Evolutionary conservation across 2,888 invertebrate species (phyloP).

Genomic region (Cephus sareptanus): DNA sequence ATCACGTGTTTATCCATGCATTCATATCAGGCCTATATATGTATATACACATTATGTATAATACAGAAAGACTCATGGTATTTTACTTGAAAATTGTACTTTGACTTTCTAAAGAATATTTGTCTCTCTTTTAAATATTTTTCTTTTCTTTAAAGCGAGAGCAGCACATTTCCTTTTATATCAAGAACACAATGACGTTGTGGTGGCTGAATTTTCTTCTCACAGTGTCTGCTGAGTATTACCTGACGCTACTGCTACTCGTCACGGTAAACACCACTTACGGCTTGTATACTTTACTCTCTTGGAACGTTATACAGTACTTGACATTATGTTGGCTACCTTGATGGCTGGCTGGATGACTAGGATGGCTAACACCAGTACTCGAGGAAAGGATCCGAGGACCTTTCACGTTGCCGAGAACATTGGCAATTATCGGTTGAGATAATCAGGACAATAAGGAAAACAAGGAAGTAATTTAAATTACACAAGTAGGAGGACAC

Average conservation of each 20-base stretch:
- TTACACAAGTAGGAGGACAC: too few relatives aligned
- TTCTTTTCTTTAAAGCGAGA: neutral
- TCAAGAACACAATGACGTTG: constrained; percentile 20
- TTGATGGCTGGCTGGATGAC: neutral
- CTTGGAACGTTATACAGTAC: neutral
- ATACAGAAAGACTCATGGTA: neutral
- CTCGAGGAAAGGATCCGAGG: neutral
- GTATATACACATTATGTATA: neutral
- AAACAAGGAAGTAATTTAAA: too few relatives aligned
- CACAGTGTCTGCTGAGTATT: neutral
- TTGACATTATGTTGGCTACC: neutral
- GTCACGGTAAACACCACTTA: neutral
- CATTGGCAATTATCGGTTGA: neutral
- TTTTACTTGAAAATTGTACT: neutral
- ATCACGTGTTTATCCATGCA: neutral
- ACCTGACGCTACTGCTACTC: neutral
- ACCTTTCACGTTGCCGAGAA: neutral
- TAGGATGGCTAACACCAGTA: neutral
- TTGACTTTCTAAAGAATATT: neutral
- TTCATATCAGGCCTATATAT: neutral
- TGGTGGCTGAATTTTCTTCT: constrained; percentile 20
- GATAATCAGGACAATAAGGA: too few relatives aligned
- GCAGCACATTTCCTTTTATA: constrained; percentile 11
- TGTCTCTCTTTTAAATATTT: neutral
- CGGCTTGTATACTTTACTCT: neutral